A percentile compares a stretch with the other conserved stretches of the same genome.
Evolutionary conservation across 2,113 vertebrate species (phyloP).

Genomic region (Pseudonaja textilis): DNA sequence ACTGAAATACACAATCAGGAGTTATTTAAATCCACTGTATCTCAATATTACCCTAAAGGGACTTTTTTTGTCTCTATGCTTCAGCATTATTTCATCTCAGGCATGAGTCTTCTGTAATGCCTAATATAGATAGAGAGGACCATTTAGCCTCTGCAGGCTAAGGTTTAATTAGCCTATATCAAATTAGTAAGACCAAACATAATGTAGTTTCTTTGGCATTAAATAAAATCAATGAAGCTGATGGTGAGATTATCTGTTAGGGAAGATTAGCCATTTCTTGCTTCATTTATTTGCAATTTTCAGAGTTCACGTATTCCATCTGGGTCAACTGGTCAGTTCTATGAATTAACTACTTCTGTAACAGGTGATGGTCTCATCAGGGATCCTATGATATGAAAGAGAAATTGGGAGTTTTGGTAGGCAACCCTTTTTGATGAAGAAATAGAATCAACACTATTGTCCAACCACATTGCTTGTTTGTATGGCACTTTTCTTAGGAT

Average conservation of each 20-base stretch:
- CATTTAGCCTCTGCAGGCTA: background rate
- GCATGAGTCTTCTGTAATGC: background rate
- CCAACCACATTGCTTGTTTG: background rate
- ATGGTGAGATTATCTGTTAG: background rate
- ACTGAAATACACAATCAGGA: background rate
- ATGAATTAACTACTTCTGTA: background rate
- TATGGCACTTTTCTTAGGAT: slow-evolving; percentile 11
- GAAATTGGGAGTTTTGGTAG: background rate
- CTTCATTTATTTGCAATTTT: slow-evolving; percentile 1
- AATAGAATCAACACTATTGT: background rate
- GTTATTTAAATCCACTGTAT: background rate
- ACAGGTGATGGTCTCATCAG: background rate
- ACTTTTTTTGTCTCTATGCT: too few relatives aligned
- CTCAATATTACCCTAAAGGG: background rate
- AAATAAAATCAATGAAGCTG: background rate
- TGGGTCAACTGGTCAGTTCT: background rate
- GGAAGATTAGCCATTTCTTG: background rate
- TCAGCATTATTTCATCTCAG: background rate
- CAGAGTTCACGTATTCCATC: background rate
- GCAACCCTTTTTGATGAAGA: background rate
- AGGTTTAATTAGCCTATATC: background rate
- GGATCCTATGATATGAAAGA: background rate
- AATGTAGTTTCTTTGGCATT: background rate
- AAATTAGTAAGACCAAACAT: background rate
- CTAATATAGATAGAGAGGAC: background rate